Percentiles rank a stretch among this genome's conserved stretches.
Evolutionary conservation across 2,888 invertebrate species (phyloP).

Genomic region (Brenthis ino): DNA sequence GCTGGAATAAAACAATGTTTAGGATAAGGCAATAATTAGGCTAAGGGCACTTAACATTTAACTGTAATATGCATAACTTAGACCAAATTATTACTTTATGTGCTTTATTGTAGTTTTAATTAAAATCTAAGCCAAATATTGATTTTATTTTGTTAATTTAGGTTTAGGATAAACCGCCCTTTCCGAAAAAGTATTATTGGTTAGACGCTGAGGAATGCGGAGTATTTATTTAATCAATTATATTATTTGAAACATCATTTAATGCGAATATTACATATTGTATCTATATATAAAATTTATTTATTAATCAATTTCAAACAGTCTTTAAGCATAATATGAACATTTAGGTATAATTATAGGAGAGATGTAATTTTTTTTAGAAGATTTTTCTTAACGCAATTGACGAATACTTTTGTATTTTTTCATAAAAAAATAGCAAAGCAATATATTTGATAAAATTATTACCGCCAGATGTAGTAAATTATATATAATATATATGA

Average conservation of each 20-base stretch:
- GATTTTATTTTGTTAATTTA: constrained; percentile 75
- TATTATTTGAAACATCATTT: constrained; percentile 21
- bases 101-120: constrained; percentile 80
- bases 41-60: constrained; percentile 77
- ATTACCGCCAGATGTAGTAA: constrained; percentile 69
- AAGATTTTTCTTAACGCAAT: constrained; percentile 70
- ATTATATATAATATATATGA: constrained; percentile 58
- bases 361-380: constrained; percentile 76
- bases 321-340: constrained; percentile 75
- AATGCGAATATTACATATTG: constrained; percentile 21
- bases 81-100: constrained; percentile 81
- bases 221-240: constrained; percentile 71
- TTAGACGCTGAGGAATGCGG: constrained; percentile 61
- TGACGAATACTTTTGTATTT: constrained; percentile 79
- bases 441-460: constrained; percentile 74
- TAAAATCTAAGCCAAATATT: constrained; percentile 82
- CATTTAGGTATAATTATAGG: constrained; percentile 58
- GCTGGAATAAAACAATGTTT: constrained; percentile 70
- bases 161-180: constrained; percentile 66
- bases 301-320: constrained; percentile 57
- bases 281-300: constrained; percentile 50
- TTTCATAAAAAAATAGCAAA: constrained; percentile 71
- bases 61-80: constrained; percentile 76
- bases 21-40: constrained; percentile 78
- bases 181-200: constrained; percentile 78